phyloP scores from a whole-genome alignment of 2,888 invertebrate genomes.

The Pristionchus fissidentatus region DNA sequence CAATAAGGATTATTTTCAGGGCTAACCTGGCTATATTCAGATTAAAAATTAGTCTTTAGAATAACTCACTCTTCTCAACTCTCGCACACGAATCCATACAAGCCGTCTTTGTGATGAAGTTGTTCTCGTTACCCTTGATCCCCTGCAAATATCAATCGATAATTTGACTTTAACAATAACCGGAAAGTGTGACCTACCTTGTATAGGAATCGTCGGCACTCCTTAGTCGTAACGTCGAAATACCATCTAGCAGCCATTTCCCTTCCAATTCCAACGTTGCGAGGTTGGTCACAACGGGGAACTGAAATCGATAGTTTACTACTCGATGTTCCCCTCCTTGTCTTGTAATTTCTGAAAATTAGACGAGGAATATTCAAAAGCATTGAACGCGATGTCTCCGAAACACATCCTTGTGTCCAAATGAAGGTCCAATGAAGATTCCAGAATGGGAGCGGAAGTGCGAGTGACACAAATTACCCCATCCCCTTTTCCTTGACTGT shows the following conservation, averaged over 20 bases:
- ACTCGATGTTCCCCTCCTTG: neutral
- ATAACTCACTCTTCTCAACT: conserved; percentile 44
- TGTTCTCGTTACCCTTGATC: conserved; percentile 72
- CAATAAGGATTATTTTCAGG: neutral
- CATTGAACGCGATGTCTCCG: neutral
- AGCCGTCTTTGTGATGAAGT: conserved; percentile 70
- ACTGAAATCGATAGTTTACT: neutral
- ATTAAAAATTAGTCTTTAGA: neutral
- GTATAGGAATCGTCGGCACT: conserved; percentile 66
- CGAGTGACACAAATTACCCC: neutral
- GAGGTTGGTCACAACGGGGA: conserved; percentile 41
- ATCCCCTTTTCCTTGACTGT: no score
- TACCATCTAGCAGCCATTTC: conserved; percentile 58
- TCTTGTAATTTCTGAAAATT: neutral
- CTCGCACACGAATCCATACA: conserved; percentile 69
- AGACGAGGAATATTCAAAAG: neutral
- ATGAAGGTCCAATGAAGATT: neutral
- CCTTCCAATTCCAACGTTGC: conserved; percentile 32
- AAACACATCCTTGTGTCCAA: neutral
- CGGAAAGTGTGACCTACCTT: neutral
- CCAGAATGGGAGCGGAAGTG: neutral
- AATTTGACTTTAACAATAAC: neutral
- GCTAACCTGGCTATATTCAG: neutral
- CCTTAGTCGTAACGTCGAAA: conserved; percentile 67
- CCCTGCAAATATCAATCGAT: conserved; percentile 53